Conservation (phyloP, 1,140 invertebrate genomes). For the Goniozus legneri region DNA sequence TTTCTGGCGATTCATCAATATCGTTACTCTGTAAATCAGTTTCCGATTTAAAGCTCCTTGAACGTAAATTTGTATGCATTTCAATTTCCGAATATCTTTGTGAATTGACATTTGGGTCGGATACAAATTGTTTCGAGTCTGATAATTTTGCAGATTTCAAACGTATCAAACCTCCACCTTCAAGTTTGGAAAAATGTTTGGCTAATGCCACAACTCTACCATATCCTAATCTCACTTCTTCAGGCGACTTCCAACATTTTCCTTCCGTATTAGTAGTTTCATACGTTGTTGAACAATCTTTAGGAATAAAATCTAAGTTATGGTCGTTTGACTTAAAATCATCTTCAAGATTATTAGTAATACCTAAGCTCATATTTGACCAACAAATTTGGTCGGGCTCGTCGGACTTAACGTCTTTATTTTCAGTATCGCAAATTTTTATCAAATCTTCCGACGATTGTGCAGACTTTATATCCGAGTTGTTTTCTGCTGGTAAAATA, state of each 20-base stretch:
- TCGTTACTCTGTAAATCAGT: constrained; percentile 1
- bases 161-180: constrained; percentile 48
- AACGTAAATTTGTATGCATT: not conserved
- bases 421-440: constrained; percentile 9
- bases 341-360: not conserved
- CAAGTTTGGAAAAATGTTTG: constrained; percentile 58
- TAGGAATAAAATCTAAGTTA: too few species aligned
- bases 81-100: constrained; percentile 5
- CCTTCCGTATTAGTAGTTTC: constrained; percentile 42
- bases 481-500: constrained; percentile 2
- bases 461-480: too few species aligned
- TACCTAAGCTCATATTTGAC: not conserved
- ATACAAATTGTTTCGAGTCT: constrained; percentile 35
- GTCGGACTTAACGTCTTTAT: constrained; percentile 26
- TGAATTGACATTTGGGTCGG: constrained; percentile 44
- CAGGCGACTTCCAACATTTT: constrained; percentile 63
- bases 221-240: constrained; percentile 58
- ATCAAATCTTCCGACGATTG: too few species aligned
- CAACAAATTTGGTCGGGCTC: not conserved
- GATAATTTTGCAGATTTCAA: constrained; percentile 32
- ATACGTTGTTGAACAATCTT: constrained; percentile 41
- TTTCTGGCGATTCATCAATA: not conserved
- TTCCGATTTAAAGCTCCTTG: constrained; percentile 8
- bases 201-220: constrained; percentile 60
- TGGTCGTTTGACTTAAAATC: too few species aligned